Percentiles rank a stretch among this genome's conserved stretches.
These are phyloP conservation scores for Perccottus glenii DNA, from an alignment of 2,113 vertebrate species.

Conservation along the genomic window DNA sequence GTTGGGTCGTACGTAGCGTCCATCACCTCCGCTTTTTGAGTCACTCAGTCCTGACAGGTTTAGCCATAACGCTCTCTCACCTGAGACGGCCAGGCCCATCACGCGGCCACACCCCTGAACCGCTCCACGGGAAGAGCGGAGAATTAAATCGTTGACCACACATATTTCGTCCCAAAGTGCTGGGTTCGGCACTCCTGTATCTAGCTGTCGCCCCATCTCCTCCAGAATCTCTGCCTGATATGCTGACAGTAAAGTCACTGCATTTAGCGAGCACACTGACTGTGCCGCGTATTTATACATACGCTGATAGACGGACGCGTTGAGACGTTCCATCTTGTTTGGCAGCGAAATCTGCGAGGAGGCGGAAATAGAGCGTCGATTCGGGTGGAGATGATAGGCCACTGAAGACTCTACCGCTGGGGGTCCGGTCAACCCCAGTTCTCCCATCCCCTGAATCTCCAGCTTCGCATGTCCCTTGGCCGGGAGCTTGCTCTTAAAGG, in stretches of 20 bases:
- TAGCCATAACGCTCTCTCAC: no score
- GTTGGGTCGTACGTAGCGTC: background rate
- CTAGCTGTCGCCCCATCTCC: background rate
- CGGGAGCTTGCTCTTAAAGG: background rate
- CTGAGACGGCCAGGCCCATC: no score
- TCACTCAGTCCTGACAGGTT: no score
- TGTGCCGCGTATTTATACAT: no score
- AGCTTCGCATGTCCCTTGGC: background rate
- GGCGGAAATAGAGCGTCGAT: background rate
- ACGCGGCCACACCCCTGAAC: no score
- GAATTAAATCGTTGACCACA: background rate
- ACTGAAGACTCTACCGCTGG: slow-evolving; percentile 3
- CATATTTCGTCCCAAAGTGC: background rate
- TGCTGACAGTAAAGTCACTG: background rate
- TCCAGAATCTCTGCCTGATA: background rate
- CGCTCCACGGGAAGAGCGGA: background rate
- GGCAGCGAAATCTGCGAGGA: background rate
- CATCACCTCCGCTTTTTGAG: background rate
- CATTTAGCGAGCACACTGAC: no score
- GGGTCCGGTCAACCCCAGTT: background rate
- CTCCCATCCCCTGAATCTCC: background rate
- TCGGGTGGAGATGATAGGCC: slow-evolving; percentile 1
- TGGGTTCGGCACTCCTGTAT: background rate
- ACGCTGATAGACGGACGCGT: no score
- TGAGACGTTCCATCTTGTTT: background rate